Evolutionary conservation across 1,140 invertebrate species (phyloP), one percentile per base, ranked within the genome.

Genomic region (Coenobita brevimanus): DNA sequence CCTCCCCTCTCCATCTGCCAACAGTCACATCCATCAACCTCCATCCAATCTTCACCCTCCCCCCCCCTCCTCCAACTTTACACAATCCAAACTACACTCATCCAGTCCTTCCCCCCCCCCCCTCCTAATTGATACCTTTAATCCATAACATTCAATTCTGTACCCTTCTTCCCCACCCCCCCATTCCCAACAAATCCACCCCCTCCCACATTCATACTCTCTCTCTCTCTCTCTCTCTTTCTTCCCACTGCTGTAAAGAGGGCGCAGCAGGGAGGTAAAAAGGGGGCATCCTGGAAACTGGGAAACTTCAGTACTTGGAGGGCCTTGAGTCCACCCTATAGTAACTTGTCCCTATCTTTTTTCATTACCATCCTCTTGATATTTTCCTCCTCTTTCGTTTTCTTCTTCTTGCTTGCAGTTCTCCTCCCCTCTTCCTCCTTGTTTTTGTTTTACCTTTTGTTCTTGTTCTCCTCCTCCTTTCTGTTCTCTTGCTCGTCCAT

Each of bases 141-240:
- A 27, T 69, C 64, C 38, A 27, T 69, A 27, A 33, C 64, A 33
- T 36, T 69, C 64, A 33, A 27, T 69, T 36, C 38, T 36, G 30
- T 36, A 33, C 64, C 38, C 64, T 69, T 36, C 38, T 36, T 69
- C 64, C 38, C 64, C 38, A 27, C 38, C 64, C 38, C 64, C 38
- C 64, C 38, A 27, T 69, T 36, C 15, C 62, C 36, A 1, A 30
- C 62, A 30, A 24, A 30, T 33, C 36, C 62, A 30, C 62, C 36
- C 62, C 36, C 62, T 67, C 62, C 36, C 62, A 30, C 62, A n/a
- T n/a, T n/a, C n/a, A n/a, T n/a, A n/a, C n/a, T n/a, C n/a, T n/a
- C n/a, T n/a, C n/a, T n/a, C n/a, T 67, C 62, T 67, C 62, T 67
- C 62, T 67, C 62, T 67, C 62, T 67, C 62, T 67, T 33, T 67